Evolutionary conservation across 2,113 vertebrate species (phyloP).

Genomic region (Oryzias woworae): DNA sequence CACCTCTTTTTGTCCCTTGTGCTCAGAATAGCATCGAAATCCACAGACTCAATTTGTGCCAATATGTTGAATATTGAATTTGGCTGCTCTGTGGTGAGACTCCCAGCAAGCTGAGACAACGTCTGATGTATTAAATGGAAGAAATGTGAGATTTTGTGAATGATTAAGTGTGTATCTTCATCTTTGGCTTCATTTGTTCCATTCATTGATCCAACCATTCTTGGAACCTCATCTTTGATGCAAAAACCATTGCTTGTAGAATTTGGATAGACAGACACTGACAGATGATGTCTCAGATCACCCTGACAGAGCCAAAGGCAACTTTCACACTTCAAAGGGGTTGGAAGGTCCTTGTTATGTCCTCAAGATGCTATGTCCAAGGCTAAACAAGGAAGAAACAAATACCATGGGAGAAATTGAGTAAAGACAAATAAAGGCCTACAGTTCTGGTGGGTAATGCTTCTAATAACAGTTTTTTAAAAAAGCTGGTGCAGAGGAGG

Average conservation of each 20-base stretch:
- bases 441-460: too few species aligned
- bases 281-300: constrained; percentile 24
- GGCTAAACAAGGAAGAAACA: too few species aligned
- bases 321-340: constrained; percentile 7
- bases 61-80: neutral
- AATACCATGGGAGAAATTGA: too few species aligned
- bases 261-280: too few species aligned
- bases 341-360: too few species aligned
- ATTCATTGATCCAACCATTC: too few species aligned
- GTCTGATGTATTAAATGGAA: neutral
- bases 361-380: too few species aligned
- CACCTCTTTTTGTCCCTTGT: constrained; percentile 15
- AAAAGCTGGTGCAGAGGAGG: too few species aligned
- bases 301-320: constrained; percentile 33
- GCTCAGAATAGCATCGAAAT: constrained; percentile 14
- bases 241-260: too few species aligned
- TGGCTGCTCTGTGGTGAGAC: neutral
- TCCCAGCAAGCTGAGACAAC: neutral
- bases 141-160: neutral
- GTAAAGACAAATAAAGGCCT: too few species aligned
- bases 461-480: too few species aligned
- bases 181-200: neutral
- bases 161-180: neutral
- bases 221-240: too few species aligned
- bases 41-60: neutral